Percentiles rank a stretch among this genome's conserved stretches.
These are phyloP conservation scores for Deroplatys truncata DNA, from an alignment of 2,888 invertebrate species.

Conservation along the genomic window DNA sequence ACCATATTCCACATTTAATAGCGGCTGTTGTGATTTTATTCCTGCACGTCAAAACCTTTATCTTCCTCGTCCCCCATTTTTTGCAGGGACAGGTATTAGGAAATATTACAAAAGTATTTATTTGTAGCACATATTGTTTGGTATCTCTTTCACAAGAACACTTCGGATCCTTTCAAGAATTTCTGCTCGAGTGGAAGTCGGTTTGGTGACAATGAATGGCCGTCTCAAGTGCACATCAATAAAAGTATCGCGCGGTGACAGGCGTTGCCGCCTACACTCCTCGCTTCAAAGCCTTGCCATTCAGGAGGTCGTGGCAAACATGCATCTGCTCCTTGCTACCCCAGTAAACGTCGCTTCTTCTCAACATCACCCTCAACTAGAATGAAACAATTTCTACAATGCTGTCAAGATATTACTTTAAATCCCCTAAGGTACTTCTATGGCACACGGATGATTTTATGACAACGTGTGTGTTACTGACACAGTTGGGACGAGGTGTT, in stretches of 20 bases:
- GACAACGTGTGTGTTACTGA: too few species aligned
- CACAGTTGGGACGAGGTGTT: too few species aligned
- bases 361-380: background rate
- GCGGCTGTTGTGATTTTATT: background rate
- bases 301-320: background rate
- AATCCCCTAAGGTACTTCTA: background rate
- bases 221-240: background rate
- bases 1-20: background rate
- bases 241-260: background rate
- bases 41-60: background rate
- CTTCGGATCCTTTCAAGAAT: background rate
- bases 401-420: background rate
- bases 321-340: background rate
- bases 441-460: background rate
- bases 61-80: background rate
- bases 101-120: background rate
- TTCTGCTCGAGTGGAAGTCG: background rate
- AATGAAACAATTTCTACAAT: background rate
- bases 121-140: background rate
- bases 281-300: background rate
- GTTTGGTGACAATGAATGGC: background rate
- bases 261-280: background rate
- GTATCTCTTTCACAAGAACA: background rate
- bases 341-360: background rate
- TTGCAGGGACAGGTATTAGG: background rate